Base-by-base conservation (phyloP, 2,113 vertebrate species). In the Speoplatyrhinus poulsoni region DNA sequence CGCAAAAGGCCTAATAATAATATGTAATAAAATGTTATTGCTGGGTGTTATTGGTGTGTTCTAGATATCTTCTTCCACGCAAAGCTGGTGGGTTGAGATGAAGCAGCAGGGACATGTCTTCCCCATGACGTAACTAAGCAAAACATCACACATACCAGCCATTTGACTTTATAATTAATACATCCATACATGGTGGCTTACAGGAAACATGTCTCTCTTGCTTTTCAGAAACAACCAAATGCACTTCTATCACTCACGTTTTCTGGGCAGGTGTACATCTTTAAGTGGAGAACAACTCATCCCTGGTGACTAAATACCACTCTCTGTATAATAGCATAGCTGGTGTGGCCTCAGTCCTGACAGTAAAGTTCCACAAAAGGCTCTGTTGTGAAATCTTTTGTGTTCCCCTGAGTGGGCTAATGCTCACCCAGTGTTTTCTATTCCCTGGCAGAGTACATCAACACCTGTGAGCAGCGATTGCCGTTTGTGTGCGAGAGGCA, bases 401-500 rank as follows among this genome's bases (percentile, higher is more conserved):
- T 41, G 36, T 41, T 41, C 1, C 7, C 36, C 36, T 41, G 36
- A 41, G 36, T 41, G 36, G 7, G 36, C 36, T 41, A 41, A 41
- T 41, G 36, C 4, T 52, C 13, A 13, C 52, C 52, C 52, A 12
- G n/a, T 61, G 26, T 69, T 0, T 11, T 57, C 2, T 60, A 33
- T 77, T 68, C n/a, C 12, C 36, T 50, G 72, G n/a, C 80, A 92
- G 88, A 67, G 8, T 46, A 59, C 1, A 19, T 63, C 0, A 0
- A 50, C 32, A 75, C n/a, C 8, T 93, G 93, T 52, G 41, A 15
- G 5, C 60, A 54, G 16, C 59, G 4, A 11, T 86, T 95, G 67
- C 90, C 96, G 0, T 98, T 99, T 79, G 88, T 98, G 76, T 99
- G 97, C 77, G 95, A 97, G 88, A 95, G 85, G 72, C 76, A 93